These are phyloP conservation scores for Hylyphantes graminicola DNA, from an alignment of 1,140 invertebrate species.

Conservation along the genomic window DNA sequence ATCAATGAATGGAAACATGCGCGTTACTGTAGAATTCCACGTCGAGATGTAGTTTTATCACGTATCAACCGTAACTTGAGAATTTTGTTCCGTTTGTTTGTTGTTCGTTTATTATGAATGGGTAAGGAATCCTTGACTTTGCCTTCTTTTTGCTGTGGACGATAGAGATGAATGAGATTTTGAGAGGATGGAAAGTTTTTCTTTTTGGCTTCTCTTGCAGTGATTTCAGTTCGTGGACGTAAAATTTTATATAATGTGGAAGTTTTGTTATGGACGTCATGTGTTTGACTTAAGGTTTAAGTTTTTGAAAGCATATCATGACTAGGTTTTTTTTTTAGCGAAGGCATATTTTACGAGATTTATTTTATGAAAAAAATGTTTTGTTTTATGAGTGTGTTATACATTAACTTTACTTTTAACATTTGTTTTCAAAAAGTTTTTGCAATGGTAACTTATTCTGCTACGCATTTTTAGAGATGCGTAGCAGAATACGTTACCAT, in stretches of 20 bases:
- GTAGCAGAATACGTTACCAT: too few relatives aligned
- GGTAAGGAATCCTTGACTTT: conserved; percentile 24
- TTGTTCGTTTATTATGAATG: conserved; percentile 39
- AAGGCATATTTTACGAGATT: too few relatives aligned
- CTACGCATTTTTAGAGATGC: too few relatives aligned
- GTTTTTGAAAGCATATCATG: conserved; percentile 5
- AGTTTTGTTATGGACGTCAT: conserved; percentile 17
- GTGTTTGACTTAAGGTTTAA: conserved; percentile 37
- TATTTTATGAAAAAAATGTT: too few relatives aligned
- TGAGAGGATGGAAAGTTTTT: conserved; percentile 1
- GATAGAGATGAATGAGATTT: conserved; percentile 39
- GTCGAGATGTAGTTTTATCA: conserved; percentile 44
- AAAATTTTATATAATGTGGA: conserved; percentile 15
- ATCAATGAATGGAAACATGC: conserved; percentile 26
- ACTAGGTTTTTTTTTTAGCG: too few relatives aligned
- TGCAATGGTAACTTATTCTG: too few relatives aligned
- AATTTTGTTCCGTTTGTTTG: conserved; percentile 29
- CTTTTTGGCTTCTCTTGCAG: conserved; percentile 15
- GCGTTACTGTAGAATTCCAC: conserved; percentile 37
- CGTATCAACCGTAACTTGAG: conserved; percentile 46
- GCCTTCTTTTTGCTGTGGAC: conserved; percentile 6
- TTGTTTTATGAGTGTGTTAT: too few relatives aligned
- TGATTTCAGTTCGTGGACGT: conserved; percentile 34
- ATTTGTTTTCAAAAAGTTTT: too few relatives aligned
- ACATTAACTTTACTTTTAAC: too few relatives aligned